Evolutionary conservation across 2,888 invertebrate genomes (phyloP).

Genomic region (Plagodis pulveraria): DNA sequence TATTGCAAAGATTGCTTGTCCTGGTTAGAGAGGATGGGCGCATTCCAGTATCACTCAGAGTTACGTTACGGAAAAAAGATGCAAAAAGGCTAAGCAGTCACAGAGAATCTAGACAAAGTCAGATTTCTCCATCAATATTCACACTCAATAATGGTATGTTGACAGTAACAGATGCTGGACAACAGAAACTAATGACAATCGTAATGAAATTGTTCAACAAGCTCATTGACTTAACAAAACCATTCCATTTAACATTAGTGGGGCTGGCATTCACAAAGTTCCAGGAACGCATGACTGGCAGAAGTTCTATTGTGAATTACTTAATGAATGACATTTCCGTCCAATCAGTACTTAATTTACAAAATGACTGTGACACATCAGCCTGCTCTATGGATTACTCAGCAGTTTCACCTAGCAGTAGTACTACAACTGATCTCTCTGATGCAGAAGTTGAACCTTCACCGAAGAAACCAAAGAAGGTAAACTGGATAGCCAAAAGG

Average conservation of each 20-base stretch:
- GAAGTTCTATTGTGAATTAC: slow-evolving; percentile 90
- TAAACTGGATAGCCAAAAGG: slow-evolving; percentile 79
- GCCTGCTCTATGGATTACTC: slow-evolving; percentile 78
- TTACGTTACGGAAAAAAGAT: slow-evolving; percentile 90
- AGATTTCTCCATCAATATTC: slow-evolving; percentile 88
- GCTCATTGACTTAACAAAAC: slow-evolving; percentile 88
- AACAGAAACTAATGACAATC: slow-evolving; percentile 87
- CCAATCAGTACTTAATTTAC: slow-evolving; percentile 89
- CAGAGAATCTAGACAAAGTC: slow-evolving; percentile 90
- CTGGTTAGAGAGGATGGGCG: slow-evolving; percentile 92
- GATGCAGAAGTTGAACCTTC: slow-evolving; percentile 90
- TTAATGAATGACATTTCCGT: slow-evolving; percentile 91
- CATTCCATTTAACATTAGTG: slow-evolving; percentile 91
- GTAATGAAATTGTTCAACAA: slow-evolving; percentile 91
- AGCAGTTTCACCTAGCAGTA: slow-evolving; percentile 77
- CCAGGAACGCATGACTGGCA: slow-evolving; percentile 88
- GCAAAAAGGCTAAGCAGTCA: slow-evolving; percentile 87
- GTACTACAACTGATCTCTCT: slow-evolving; percentile 85
- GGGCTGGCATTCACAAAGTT: slow-evolving; percentile 94
- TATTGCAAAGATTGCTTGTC: slow-evolving; percentile 88
- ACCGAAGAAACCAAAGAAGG: slow-evolving; percentile 88
- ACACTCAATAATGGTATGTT: slow-evolving; percentile 76
- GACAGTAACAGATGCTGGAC: slow-evolving; percentile 80
- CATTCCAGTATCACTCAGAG: slow-evolving; percentile 89
- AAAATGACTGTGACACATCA: slow-evolving; percentile 82